These are phyloP conservation scores for Nyctalus aviator DNA, from an alignment of 2,797 vertebrate species.

Conservation along the genomic window DNA sequence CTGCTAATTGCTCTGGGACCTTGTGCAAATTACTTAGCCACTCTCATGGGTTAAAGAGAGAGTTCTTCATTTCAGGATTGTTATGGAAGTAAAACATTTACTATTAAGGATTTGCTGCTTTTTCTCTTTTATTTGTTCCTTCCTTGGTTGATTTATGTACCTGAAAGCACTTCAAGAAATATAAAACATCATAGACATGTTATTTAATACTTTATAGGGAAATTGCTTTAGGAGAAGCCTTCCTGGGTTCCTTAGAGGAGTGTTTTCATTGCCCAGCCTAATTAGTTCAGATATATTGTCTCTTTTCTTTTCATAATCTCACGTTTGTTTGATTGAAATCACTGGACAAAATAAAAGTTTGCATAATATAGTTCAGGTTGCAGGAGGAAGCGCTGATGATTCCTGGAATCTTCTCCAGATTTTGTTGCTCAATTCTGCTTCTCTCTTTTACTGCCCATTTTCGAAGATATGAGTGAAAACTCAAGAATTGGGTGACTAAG, in stretches of 20 bases:
- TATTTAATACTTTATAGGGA: conserved; percentile 41
- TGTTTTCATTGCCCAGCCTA: neutral
- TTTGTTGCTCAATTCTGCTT: neutral
- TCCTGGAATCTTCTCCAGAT: neutral
- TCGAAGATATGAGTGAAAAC: neutral
- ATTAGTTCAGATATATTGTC: neutral
- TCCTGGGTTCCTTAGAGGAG: neutral
- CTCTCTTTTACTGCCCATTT: neutral
- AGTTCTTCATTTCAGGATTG: neutral
- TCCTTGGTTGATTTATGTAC: neutral
- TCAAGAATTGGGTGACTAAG: neutral
- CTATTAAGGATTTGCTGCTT: neutral
- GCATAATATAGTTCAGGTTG: neutral
- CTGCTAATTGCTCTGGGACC: neutral
- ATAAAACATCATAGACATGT: neutral
- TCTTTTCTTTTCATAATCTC: neutral
- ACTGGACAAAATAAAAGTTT: neutral
- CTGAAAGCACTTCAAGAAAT: neutral
- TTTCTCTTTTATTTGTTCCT: neutral
- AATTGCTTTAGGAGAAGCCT: neutral
- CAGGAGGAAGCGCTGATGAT: neutral
- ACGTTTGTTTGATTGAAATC: neutral
- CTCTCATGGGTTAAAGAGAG: neutral
- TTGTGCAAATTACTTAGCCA: neutral
- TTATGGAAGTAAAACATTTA: conserved; percentile 30